Conservation (phyloP, 2,888 invertebrate genomes). For the Andrena haemorrhoa region DNA sequence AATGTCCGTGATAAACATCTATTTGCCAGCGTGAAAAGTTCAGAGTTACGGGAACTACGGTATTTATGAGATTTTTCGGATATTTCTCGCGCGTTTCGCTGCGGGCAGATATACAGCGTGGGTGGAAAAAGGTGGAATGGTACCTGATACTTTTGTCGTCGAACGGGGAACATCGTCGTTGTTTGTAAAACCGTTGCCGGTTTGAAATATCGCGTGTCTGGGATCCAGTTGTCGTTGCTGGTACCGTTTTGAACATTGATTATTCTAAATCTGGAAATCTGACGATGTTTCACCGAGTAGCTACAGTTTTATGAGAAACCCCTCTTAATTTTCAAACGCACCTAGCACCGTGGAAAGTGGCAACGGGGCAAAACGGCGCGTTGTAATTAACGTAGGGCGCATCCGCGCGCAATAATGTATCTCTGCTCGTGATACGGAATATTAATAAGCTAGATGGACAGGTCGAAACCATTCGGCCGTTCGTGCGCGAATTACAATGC, state of each 20-base stretch:
- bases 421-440: slow-evolving; percentile 49
- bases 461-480: slow-evolving; percentile 46
- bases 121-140: neutral
- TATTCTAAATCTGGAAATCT: too few species aligned
- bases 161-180: too few species aligned
- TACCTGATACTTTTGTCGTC: neutral
- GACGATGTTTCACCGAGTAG: too few species aligned
- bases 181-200: too few species aligned
- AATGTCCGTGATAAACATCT: slow-evolving; percentile 20
- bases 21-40: slow-evolving; percentile 13
- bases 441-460: slow-evolving; percentile 48
- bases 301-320: neutral
- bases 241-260: too few species aligned
- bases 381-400: slow-evolving; percentile 54
- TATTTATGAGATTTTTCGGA: slow-evolving; percentile 8
- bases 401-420: slow-evolving; percentile 49
- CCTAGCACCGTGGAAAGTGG: slow-evolving; percentile 4
- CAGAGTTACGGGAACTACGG: slow-evolving; percentile 1
- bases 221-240: too few species aligned
- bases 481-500: slow-evolving; percentile 61
- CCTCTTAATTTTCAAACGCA: neutral
- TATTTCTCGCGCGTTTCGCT: neutral
- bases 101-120: neutral
- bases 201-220: too few species aligned
- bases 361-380: slow-evolving; percentile 20